A percentile compares a stretch with the other conserved stretches of the same genome.
These are phyloP conservation scores for Nymphalis polychloros DNA, from an alignment of 2,888 invertebrate species.

Conservation along the genomic window DNA sequence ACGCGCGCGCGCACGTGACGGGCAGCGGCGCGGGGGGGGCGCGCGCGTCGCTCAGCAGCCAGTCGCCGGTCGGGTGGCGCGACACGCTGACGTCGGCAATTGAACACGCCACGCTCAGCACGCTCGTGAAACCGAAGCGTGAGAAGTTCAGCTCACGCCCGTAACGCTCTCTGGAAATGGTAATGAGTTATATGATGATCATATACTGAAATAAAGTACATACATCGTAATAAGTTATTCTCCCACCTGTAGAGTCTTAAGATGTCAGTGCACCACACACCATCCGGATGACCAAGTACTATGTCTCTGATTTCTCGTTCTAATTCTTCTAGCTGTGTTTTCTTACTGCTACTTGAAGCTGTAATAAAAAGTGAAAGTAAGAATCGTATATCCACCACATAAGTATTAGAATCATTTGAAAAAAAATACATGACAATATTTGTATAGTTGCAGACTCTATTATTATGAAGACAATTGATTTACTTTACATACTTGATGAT, in stretches of 20 bases:
- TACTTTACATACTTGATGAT: constrained; percentile 55
- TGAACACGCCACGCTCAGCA: constrained; percentile 55
- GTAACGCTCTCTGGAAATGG: constrained; percentile 54
- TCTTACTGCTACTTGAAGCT: constrained; percentile 45
- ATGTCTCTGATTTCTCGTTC: constrained; percentile 55
- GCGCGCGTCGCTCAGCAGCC: constrained; percentile 41
- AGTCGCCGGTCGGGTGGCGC: constrained; percentile 45
- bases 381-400: too few species aligned
- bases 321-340: constrained; percentile 51
- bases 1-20: constrained; percentile 22
- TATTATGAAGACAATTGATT: too few species aligned
- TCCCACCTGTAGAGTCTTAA: constrained; percentile 66
- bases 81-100: constrained; percentile 43
- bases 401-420: too few species aligned
- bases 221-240: not conserved
- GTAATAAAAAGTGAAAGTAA: constrained; percentile 20
- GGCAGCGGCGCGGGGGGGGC: constrained; percentile 26
- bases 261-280: constrained; percentile 74
- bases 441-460: too few species aligned
- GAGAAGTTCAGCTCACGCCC: constrained; percentile 59
- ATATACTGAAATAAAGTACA: not conserved
- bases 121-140: constrained; percentile 60
- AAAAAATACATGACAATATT: too few species aligned
- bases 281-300: constrained; percentile 60
- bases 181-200: not conserved